These are phyloP conservation scores for Haplotaxodon microlepis DNA, from an alignment of 2,113 vertebrate genomes.

Conservation along the genomic window DNA sequence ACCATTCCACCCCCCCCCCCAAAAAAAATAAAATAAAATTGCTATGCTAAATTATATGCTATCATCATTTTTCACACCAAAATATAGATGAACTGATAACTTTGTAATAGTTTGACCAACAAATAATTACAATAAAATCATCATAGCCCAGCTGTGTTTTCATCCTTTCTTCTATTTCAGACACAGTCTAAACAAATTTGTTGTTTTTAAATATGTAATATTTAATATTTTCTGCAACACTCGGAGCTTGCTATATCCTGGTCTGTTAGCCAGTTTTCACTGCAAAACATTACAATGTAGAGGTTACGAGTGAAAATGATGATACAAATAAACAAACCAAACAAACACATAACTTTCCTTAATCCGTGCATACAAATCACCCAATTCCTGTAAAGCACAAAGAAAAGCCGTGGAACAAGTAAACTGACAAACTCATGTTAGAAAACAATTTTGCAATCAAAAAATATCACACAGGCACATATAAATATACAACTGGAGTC, in stretches of 20 bases:
- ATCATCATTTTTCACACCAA: background rate
- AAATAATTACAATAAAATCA: background rate
- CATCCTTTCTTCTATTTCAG: background rate
- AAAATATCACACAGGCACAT: fast-evolving
- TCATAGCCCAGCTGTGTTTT: background rate
- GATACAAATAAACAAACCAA: background rate
- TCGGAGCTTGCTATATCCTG: fast-evolving
- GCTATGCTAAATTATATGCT: background rate
- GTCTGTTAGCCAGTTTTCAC: background rate
- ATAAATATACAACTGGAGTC: background rate
- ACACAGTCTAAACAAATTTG: background rate
- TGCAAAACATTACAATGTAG: background rate
- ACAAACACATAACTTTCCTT: background rate
- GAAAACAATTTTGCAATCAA: background rate
- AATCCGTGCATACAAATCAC: fast-evolving
- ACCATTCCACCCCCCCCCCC: no score
- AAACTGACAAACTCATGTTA: background rate
- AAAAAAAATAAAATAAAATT: background rate
- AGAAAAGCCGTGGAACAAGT: background rate
- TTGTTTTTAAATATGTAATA: background rate
- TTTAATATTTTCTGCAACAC: background rate
- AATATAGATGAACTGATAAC: background rate
- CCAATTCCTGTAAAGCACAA: background rate
- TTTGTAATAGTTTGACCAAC: background rate
- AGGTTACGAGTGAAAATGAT: background rate